phyloP scores from a whole-genome alignment of 2,888 invertebrate genomes.

The Tethea ocularis region DNA sequence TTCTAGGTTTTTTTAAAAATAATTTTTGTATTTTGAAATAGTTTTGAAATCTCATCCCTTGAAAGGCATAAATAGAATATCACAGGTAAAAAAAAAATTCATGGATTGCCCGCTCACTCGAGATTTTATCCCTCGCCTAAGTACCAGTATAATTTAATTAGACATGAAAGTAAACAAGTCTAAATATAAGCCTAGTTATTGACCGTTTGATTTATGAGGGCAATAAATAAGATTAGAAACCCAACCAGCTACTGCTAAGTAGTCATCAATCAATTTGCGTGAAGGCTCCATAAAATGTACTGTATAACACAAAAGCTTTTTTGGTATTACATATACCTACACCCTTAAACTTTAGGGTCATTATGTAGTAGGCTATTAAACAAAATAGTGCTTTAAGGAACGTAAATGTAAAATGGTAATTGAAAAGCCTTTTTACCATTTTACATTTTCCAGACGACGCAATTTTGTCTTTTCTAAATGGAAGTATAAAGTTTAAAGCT shows the following conservation, averaged over 20 bases:
- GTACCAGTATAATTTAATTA: background rate
- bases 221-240: constrained; percentile 33
- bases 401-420: background rate
- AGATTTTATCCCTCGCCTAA: background rate
- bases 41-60: too few relatives aligned
- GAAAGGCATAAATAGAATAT: too few relatives aligned
- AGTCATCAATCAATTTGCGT: constrained; percentile 30
- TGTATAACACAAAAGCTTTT: background rate
- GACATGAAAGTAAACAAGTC: background rate
- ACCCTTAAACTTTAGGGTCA: background rate
- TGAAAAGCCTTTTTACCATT: background rate
- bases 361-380: background rate
- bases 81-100: too few relatives aligned
- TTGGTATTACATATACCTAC: too few relatives aligned
- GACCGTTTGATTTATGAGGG: constrained; percentile 27
- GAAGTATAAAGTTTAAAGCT: background rate
- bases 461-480: background rate
- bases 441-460: too few relatives aligned
- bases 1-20: too few relatives aligned
- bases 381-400: background rate
- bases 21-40: too few relatives aligned
- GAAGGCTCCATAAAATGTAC: constrained; percentile 6
- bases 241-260: constrained; percentile 18
- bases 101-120: too few relatives aligned
- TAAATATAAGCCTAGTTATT: constrained; percentile 8